Conservation (phyloP, 2,113 vertebrate species). For the Otis tarda region DNA sequence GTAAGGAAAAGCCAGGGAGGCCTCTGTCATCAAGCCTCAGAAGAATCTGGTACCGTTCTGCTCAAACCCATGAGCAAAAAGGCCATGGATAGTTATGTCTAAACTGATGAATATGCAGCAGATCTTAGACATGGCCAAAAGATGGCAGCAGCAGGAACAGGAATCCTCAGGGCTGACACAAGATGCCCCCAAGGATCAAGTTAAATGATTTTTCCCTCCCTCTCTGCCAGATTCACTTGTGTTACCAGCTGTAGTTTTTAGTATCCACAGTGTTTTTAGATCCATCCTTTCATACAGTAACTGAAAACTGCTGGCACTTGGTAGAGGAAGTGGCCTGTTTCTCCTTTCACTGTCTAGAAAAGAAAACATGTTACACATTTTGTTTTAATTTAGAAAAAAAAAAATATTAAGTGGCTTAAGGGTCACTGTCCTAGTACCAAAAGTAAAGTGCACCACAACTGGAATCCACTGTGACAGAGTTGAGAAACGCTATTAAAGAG, state of each 20-base stretch:
- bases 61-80: background rate
- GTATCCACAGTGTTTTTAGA: background rate
- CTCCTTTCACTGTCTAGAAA: background rate
- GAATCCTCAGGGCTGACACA: background rate
- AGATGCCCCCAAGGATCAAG: background rate
- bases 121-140: background rate
- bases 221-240: background rate
- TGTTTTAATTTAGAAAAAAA: background rate
- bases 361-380: background rate
- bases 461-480: slow-evolving; percentile 28
- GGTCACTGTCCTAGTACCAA: slow-evolving; percentile 71
- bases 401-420: slow-evolving; percentile 2
- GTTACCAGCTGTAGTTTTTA: background rate
- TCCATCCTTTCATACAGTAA: background rate
- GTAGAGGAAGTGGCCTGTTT: background rate
- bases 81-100: background rate
- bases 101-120: background rate
- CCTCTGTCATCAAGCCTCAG: background rate
- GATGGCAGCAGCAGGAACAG: background rate
- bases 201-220: background rate
- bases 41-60: background rate
- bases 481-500: slow-evolving; percentile 17
- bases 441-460: slow-evolving; percentile 74
- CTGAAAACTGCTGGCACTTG: background rate
- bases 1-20: background rate